A percentile compares a stretch with the other conserved stretches of the same genome.
Conservation (phyloP, 1,140 invertebrate species). For the Trichoplusia ni region DNA sequence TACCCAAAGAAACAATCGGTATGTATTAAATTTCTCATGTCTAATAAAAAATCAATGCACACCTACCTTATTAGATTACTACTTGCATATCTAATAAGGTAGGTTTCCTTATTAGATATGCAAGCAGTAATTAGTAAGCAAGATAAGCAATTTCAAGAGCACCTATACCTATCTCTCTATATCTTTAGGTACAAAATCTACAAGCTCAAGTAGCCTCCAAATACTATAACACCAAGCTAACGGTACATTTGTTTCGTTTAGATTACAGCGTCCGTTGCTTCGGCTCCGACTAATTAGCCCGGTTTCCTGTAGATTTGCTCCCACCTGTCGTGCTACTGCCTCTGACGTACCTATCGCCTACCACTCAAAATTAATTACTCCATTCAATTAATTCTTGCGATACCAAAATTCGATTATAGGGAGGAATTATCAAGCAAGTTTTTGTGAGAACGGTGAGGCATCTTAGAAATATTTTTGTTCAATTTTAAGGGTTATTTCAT, state of each 20-base stretch:
- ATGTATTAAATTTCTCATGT: not conserved
- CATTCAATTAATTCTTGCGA: slow-evolving; percentile 68
- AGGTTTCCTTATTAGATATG: too few relatives aligned
- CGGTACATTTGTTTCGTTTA: slow-evolving; percentile 67
- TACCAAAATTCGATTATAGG: slow-evolving; percentile 51
- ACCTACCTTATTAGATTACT: too few relatives aligned
- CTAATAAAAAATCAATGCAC: not conserved
- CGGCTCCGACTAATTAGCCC: slow-evolving; percentile 64
- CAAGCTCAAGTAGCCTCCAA: not conserved
- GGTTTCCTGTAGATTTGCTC: slow-evolving; percentile 76
- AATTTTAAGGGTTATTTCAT: not conserved
- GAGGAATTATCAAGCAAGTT: slow-evolving; percentile 52
- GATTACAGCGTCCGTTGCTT: slow-evolving; percentile 53
- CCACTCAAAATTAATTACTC: slow-evolving; percentile 71
- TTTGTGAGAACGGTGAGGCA: slow-evolving; percentile 30
- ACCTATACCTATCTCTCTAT: not conserved
- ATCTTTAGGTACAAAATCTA: not conserved
- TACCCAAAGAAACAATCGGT: too few relatives aligned
- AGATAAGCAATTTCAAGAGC: too few relatives aligned
- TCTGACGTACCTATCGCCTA: slow-evolving; percentile 65
- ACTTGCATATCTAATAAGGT: too few relatives aligned
- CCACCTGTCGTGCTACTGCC: slow-evolving; percentile 59
- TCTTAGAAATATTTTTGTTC: not conserved
- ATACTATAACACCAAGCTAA: slow-evolving; percentile 30
- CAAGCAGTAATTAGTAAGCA: too few relatives aligned